Evolutionary conservation across 2,888 invertebrate genomes (phyloP).

Genomic region (Yponomeuta cagnagella): DNA sequence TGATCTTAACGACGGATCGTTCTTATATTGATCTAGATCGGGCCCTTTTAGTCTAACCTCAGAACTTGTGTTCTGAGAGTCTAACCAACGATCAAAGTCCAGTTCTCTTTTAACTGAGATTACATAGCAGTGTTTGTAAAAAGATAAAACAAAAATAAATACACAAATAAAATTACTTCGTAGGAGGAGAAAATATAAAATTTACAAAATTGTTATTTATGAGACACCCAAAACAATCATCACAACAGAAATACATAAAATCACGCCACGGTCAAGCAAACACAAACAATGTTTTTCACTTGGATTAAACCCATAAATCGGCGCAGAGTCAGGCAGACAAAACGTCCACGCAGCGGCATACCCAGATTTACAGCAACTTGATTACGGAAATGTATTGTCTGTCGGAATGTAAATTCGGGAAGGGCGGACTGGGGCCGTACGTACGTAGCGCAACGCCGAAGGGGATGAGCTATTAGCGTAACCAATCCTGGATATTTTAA

Average conservation of each 20-base stretch:
- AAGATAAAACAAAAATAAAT: too few species aligned
- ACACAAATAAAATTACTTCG: too few species aligned
- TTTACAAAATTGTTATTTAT: background rate
- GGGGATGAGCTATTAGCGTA: background rate
- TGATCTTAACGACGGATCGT: too few species aligned
- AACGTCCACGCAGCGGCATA: background rate
- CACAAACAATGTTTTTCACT: background rate
- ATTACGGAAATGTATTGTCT: background rate
- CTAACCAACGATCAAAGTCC: too few species aligned
- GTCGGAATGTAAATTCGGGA: constrained; percentile 1
- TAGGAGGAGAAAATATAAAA: too few species aligned
- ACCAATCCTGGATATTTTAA: too few species aligned
- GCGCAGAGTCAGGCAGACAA: background rate
- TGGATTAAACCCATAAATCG: background rate
- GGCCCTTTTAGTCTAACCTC: too few species aligned
- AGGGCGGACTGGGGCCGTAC: background rate
- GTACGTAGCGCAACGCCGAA: background rate
- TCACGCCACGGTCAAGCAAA: background rate
- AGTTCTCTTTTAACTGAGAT: too few species aligned
- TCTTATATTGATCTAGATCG: too few species aligned
- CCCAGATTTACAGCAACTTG: background rate
- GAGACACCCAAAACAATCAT: background rate
- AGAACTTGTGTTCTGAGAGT: too few species aligned
- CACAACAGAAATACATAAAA: background rate
- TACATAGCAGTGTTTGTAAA: too few species aligned